Percentiles rank a stretch among this genome's conserved stretches.
Conservation (phyloP, 1,140 invertebrate species). For the Aethina tumida region DNA sequence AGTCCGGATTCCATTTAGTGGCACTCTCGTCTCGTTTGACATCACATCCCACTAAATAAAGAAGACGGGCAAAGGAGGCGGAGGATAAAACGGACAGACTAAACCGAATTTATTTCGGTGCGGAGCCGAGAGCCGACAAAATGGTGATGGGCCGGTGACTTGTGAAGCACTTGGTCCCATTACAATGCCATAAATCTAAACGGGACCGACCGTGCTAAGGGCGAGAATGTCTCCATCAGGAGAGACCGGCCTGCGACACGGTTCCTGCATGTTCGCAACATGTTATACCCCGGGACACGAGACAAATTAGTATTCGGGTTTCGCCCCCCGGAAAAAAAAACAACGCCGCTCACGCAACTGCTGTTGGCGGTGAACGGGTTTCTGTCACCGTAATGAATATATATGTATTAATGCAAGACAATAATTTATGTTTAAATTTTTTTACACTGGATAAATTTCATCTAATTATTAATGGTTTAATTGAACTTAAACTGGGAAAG, state of each 20-base stretch:
- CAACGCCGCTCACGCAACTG: too few relatives aligned
- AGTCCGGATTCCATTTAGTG: slow-evolving; percentile 30
- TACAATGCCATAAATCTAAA: slow-evolving; percentile 37
- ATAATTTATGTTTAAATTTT: too few relatives aligned
- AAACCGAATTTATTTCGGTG: slow-evolving; percentile 35
- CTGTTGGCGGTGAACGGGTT: too few relatives aligned
- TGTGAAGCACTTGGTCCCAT: slow-evolving; percentile 37
- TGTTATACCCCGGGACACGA: slow-evolving; percentile 18
- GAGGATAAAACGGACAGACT: slow-evolving; percentile 6
- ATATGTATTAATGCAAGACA: too few relatives aligned
- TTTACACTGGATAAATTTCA: too few relatives aligned
- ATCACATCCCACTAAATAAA: slow-evolving; percentile 20
- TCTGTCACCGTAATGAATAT: too few relatives aligned
- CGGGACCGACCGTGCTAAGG: slow-evolving; percentile 10
- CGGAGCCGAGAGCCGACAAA: slow-evolving; percentile 32
- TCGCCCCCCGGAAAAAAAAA: too few relatives aligned
- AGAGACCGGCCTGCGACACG: slow-evolving; percentile 12
- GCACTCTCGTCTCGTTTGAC: too few relatives aligned
- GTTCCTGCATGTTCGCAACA: slow-evolving; percentile 21
- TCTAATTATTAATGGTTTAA: too few relatives aligned
- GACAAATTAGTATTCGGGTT: slow-evolving; percentile 21
- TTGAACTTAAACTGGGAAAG: too few relatives aligned
- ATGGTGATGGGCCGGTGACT: slow-evolving; percentile 34
- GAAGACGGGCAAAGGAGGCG: slow-evolving; percentile 16
- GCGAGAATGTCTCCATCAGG: slow-evolving; percentile 27